Evolutionary conservation across 2,113 vertebrate genomes (phyloP).

Genomic region (Sminthopsis crassicaudata): DNA sequence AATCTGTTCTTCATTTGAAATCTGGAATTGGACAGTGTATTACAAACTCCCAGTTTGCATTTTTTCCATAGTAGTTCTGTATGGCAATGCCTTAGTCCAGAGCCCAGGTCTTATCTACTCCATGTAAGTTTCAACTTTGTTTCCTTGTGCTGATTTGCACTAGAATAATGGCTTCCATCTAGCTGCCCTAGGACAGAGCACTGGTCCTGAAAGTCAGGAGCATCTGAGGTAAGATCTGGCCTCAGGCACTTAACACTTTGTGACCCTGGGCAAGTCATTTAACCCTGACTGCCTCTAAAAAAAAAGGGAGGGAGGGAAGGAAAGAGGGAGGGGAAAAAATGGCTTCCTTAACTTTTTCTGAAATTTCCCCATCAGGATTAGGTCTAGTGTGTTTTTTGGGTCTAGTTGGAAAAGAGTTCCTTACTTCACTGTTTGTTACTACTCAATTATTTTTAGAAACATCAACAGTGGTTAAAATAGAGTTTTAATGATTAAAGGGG

Average conservation of each 20-base stretch:
- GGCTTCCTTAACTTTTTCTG: background rate
- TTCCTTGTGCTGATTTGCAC: background rate
- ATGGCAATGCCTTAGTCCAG: background rate
- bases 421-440: background rate
- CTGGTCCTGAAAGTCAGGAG: no score
- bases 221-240: no score
- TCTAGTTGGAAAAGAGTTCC: background rate
- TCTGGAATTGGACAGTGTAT: background rate
- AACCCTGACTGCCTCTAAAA: no score
- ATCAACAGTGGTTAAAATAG: slow-evolving; percentile 27
- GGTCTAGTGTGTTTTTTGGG: background rate
- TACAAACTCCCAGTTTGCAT: background rate
- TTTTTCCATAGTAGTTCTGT: background rate
- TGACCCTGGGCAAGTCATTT: no score
- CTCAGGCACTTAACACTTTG: no score
- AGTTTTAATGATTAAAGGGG: slow-evolving; percentile 44
- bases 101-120: background rate
- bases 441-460: background rate
- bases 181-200: no score
- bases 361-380: slow-evolving; percentile 45
- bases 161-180: background rate
- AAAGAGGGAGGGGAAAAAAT: no score
- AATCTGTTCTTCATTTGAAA: background rate
- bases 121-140: background rate
- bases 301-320: no score